Evolutionary conservation across 2,888 invertebrate genomes (phyloP).

Genomic region (Priapulus caudatus): DNA sequence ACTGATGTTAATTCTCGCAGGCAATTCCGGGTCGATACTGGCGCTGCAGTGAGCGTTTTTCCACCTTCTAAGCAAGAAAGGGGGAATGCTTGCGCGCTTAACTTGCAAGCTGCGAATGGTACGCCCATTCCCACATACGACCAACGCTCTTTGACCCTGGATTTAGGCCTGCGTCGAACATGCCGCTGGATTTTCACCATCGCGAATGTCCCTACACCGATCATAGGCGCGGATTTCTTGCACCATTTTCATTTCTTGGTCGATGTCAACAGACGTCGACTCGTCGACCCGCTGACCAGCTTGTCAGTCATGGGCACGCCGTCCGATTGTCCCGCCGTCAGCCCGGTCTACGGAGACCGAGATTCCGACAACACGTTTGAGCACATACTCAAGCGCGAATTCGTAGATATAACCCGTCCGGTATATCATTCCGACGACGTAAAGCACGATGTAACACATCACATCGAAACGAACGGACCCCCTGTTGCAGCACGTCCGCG

Average conservation of each 20-base stretch:
- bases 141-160: conserved; percentile 11
- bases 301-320: conserved; percentile 10
- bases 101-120: conserved; percentile 12
- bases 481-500: conserved; percentile 28
- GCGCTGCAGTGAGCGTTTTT: no score
- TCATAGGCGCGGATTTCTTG: conserved; percentile 20
- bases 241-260: conserved; percentile 12
- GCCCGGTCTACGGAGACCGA: conserved; percentile 6
- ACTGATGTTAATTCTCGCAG: no score
- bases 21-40: no score
- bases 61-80: no score
- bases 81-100: no score
- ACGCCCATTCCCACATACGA: conserved; percentile 14
- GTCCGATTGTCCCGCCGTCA: conserved; percentile 5
- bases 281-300: no score
- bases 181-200: conserved; percentile 17
- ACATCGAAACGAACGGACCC: conserved; percentile 28
- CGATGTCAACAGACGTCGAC: no score
- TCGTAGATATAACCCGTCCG: no score
- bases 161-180: conserved; percentile 11
- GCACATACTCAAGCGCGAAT: background rate
- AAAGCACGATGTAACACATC: conserved; percentile 21
- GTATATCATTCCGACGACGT: no score
- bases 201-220: conserved; percentile 17
- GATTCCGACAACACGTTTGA: conserved; percentile 5